Conservation (phyloP, 2,888 invertebrate genomes). For the Automeris io region DNA sequence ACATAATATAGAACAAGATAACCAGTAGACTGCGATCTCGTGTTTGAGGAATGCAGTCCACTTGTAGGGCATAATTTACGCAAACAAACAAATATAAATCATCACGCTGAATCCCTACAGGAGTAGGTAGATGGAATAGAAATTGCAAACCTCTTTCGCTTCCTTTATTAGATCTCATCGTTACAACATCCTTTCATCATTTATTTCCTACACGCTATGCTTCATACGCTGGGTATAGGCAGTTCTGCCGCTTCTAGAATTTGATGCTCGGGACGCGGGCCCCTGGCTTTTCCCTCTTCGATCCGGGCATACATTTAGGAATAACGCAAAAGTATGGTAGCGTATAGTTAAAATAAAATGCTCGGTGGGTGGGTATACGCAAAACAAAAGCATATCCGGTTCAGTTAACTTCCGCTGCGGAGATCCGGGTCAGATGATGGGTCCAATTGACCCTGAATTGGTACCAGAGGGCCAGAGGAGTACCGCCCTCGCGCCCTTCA, state of each 20-base stretch:
- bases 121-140: too few relatives aligned
- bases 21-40: background rate
- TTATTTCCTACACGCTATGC: too few relatives aligned
- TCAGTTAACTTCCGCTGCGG: slow-evolving; percentile 39
- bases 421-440: slow-evolving; percentile 32
- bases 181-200: too few relatives aligned
- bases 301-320: background rate
- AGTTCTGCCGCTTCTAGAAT: too few relatives aligned
- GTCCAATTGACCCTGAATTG: slow-evolving; percentile 46
- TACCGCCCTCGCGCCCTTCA: slow-evolving; percentile 48
- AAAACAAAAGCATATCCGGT: slow-evolving; percentile 56
- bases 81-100: too few relatives aligned
- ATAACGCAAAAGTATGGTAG: background rate
- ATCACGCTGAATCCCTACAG: too few relatives aligned
- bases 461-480: slow-evolving; percentile 20
- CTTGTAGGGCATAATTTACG: background rate
- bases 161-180: too few relatives aligned
- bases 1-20: background rate
- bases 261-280: background rate
- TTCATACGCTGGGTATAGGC: too few relatives aligned
- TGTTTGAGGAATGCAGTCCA: background rate
- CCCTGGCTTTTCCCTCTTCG: background rate
- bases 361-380: slow-evolving; percentile 9
- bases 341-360: background rate
- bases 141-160: too few relatives aligned